Conservation (phyloP, 2,113 vertebrate genomes). For the Sphyrna mokarran region DNA sequence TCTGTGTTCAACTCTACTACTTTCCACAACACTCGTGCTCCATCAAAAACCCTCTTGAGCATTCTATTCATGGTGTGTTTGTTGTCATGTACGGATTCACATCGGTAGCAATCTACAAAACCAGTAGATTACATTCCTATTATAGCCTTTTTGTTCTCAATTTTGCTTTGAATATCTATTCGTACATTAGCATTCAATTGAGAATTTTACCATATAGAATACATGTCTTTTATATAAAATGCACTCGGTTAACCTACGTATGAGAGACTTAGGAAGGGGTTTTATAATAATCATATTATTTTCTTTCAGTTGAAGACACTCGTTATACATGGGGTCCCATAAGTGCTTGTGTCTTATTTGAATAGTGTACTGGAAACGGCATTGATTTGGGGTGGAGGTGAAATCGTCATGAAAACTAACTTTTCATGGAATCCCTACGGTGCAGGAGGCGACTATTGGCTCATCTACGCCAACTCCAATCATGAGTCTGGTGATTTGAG, state of each 20-base stretch:
- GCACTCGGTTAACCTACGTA: background rate
- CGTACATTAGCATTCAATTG: background rate
- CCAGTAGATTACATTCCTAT: background rate
- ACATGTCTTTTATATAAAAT: background rate
- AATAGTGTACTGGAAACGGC: background rate
- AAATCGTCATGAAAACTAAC: background rate
- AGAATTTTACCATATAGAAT: background rate
- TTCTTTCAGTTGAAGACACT: background rate
- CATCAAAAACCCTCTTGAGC: background rate
- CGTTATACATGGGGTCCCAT: background rate
- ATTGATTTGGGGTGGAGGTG: background rate
- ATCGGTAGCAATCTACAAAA: background rate
- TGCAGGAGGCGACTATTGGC: too few relatives aligned
- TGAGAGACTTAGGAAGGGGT: background rate
- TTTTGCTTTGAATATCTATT: background rate
- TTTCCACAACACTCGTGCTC: background rate
- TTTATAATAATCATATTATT: background rate
- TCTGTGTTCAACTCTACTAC: background rate
- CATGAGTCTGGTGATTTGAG: background rate
- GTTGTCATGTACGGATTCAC: background rate
- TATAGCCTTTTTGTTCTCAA: background rate
- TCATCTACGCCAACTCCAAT: too few relatives aligned
- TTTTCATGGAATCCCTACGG: too few relatives aligned
- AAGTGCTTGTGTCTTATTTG: background rate
- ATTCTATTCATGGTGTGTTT: background rate